A percentile compares a stretch with the other conserved stretches of the same genome.
Evolutionary conservation across 53 echinoderm and acorn worm genomes (phyloP).

Genomic region (Glandiceps talaboti): DNA sequence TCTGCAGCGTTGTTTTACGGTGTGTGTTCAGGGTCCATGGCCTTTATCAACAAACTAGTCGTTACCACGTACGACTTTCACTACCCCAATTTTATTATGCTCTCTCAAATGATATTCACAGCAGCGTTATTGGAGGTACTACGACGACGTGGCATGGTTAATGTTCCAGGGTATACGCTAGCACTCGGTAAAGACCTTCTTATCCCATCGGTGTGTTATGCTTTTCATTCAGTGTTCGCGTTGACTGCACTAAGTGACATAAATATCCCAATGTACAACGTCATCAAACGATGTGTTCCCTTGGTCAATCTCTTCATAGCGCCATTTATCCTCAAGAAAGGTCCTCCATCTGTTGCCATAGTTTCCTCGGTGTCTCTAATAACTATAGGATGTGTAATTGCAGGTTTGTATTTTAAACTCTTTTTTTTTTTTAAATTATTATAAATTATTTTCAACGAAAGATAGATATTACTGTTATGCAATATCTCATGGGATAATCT

Average conservation of each 20-base stretch:
- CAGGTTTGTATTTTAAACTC: too few species aligned
- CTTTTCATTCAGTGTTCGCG: conserved; percentile 54
- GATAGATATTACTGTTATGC: too few species aligned
- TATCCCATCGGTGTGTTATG: conserved; percentile 52
- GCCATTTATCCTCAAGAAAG: conserved; percentile 43
- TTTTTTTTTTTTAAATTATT: too few species aligned
- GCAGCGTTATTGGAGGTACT: conserved; percentile 27
- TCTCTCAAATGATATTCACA: conserved; percentile 64
- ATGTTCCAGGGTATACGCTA: conserved; percentile 14
- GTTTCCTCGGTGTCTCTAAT: conserved; percentile 28
- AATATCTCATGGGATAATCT: too few species aligned
- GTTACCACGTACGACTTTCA: conserved; percentile 52
- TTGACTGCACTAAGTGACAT: conserved; percentile 62
- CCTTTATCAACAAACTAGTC: conserved; percentile 62
- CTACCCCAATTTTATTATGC: conserved; percentile 57
- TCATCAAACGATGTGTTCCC: conserved; percentile 67
- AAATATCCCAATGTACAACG: conserved; percentile 86
- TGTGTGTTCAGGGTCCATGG: conserved; percentile 63
- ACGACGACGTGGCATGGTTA: conserved; percentile 9
- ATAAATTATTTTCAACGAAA: too few species aligned
- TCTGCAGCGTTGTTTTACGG: conserved; percentile 66
- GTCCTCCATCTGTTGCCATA: conserved; percentile 28
- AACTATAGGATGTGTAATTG: conserved; percentile 53
- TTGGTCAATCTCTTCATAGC: conserved; percentile 47
- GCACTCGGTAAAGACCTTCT: conserved; percentile 31